Evolutionary conservation across 2,888 invertebrate species (phyloP).

Genomic region (Rugalucina vietnamica): DNA sequence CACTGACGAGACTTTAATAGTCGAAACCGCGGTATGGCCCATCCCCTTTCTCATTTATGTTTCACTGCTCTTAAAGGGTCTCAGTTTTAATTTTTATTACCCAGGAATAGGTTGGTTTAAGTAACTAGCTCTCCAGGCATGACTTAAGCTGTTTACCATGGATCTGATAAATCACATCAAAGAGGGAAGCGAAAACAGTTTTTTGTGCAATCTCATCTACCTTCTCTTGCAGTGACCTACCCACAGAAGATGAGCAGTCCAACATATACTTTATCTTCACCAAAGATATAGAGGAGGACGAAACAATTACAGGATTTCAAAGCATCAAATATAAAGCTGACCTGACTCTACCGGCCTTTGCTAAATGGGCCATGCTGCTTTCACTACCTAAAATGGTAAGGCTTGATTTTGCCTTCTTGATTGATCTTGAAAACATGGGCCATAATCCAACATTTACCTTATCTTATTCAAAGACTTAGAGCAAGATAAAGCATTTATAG

Average conservation of each 20-base stretch:
- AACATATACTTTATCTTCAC: constrained; percentile 74
- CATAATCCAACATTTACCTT: constrained; percentile 69
- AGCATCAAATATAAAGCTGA: constrained; percentile 65
- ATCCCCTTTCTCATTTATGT: no score
- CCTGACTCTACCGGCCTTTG: constrained; percentile 67
- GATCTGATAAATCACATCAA: not conserved
- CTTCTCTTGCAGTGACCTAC: not conserved
- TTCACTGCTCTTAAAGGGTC: no score
- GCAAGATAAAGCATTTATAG: constrained; percentile 10
- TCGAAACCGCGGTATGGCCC: no score
- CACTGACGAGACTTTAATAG: no score
- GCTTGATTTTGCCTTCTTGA: no score
- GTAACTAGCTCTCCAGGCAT: not conserved
- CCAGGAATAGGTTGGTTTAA: no score
- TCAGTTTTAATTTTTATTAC: no score
- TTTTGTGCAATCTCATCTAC: no score
- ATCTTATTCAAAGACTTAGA: constrained; percentile 65
- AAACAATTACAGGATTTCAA: constrained; percentile 55
- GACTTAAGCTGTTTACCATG: not conserved
- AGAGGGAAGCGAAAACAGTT: no score
- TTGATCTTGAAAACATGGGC: no score
- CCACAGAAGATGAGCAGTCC: constrained; percentile 23
- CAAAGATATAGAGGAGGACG: constrained; percentile 44
- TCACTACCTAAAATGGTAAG: constrained; percentile 64
- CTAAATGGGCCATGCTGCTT: constrained; percentile 65